Evolutionary conservation across 1,140 invertebrate species (phyloP).

Genomic region (Lanistes nyassanus): DNA sequence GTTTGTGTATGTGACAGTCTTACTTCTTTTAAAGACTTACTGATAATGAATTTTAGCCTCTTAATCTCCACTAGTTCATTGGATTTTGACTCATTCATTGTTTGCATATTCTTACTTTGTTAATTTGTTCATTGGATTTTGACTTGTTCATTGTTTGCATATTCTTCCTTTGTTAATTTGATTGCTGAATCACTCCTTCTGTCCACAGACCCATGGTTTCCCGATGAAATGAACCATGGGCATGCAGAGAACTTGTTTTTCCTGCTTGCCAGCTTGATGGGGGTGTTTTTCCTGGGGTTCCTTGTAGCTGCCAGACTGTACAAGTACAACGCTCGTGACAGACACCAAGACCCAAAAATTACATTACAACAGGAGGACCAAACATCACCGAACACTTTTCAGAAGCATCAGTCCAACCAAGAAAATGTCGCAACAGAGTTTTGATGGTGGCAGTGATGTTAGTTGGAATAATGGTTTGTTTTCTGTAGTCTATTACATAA

Average conservation of each 20-base stretch:
- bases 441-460: not conserved
- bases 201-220: constrained; percentile 61
- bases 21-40: too few species aligned
- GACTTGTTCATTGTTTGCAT: too few species aligned
- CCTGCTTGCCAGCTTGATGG: constrained; percentile 64
- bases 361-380: not conserved
- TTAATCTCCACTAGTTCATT: constrained; percentile 2
- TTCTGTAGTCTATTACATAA: too few species aligned
- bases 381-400: too few species aligned
- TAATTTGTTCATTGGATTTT: too few species aligned
- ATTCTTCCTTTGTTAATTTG: too few species aligned
- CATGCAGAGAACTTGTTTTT: constrained; percentile 68
- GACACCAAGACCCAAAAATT: not conserved
- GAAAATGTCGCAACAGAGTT: not conserved
- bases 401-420: too few species aligned
- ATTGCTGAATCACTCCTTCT: constrained; percentile 5
- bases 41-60: constrained; percentile 16
- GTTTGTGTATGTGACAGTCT: too few species aligned
- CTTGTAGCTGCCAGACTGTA: constrained; percentile 38
- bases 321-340: constrained; percentile 27
- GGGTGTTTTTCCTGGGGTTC: constrained; percentile 59
- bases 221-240: constrained; percentile 65
- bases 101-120: too few species aligned
- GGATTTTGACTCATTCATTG: too few species aligned
- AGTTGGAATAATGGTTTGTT: too few species aligned